phyloP scores from a whole-genome alignment of 1,140 invertebrate species.

The Pseudomyrmex gracilis region DNA sequence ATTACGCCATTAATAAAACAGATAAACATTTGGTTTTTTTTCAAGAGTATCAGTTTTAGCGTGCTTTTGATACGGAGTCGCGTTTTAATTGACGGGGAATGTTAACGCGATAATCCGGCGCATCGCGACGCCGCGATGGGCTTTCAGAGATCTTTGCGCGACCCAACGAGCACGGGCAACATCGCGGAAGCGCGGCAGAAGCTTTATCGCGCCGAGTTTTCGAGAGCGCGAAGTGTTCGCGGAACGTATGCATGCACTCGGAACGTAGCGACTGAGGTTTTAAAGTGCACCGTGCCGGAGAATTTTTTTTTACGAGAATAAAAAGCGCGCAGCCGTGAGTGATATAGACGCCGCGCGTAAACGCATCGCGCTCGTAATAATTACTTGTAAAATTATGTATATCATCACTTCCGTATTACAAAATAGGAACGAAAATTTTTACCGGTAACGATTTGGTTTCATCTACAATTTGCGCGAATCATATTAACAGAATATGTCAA shows the following conservation, averaged over 20 bases:
- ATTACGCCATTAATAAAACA: background rate
- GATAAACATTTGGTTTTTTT: slow-evolving; percentile 5
- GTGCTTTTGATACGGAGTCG: background rate
- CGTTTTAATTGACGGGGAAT: slow-evolving; percentile 22
- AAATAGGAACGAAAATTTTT: background rate
- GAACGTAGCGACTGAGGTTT: slow-evolving; percentile 53
- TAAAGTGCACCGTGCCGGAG: slow-evolving; percentile 59
- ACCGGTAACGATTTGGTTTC: background rate
- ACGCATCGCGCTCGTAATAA: slow-evolving; percentile 49
- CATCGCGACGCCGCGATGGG: background rate
- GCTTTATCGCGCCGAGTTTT: slow-evolving; percentile 63
- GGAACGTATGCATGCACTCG: slow-evolving; percentile 8
- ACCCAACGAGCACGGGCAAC: slow-evolving; percentile 31
- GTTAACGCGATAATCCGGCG: slow-evolving; percentile 32
- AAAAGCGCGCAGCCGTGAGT: slow-evolving; percentile 49
- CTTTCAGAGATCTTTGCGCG: slow-evolving; percentile 33
- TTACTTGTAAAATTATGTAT: background rate
- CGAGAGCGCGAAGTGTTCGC: slow-evolving; percentile 44
- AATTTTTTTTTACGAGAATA: slow-evolving; percentile 63
- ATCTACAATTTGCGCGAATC: background rate
- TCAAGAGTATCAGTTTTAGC: background rate
- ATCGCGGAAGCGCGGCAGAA: slow-evolving; percentile 32
- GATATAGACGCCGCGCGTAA: slow-evolving; percentile 67
- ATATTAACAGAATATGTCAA: background rate
- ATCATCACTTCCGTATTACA: background rate